Percentiles rank a stretch among this genome's conserved stretches.
Conservation (phyloP, 2,888 invertebrate species). For the Resseliella maxima region DNA sequence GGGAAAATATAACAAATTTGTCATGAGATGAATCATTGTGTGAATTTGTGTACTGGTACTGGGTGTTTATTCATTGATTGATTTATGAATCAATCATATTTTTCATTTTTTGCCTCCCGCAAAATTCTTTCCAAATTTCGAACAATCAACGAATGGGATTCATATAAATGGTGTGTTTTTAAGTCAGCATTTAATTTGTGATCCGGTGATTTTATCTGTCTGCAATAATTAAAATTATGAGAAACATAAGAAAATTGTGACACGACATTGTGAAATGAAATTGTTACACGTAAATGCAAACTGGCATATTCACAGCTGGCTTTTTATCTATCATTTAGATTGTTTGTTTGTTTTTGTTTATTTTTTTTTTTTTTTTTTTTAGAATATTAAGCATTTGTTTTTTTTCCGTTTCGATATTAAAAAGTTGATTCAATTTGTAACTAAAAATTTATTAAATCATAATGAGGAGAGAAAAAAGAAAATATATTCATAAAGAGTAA, state of each 20-base stretch:
- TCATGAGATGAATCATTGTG: conserved; percentile 47
- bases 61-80: background rate
- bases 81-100: background rate
- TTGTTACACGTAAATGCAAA: background rate
- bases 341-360: background rate
- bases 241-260: too few species aligned
- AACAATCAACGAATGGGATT: too few species aligned
- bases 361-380: background rate
- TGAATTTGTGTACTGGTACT: too few species aligned
- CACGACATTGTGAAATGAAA: too few species aligned
- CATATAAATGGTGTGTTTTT: background rate
- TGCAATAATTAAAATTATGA: conserved; percentile 15
- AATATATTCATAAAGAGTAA: background rate
- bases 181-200: background rate
- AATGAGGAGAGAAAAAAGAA: background rate
- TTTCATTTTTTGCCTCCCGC: background rate
- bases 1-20: conserved; percentile 13
- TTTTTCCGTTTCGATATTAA: conserved; percentile 29
- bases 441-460: conserved; percentile 36
- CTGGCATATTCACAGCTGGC: background rate
- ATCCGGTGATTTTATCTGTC: background rate
- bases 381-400: conserved; percentile 1
- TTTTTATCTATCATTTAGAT: background rate
- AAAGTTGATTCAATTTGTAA: background rate
- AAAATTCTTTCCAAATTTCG: background rate